Evolutionary conservation across 2,888 invertebrate species (phyloP).

Genomic region (Elegia similella): DNA sequence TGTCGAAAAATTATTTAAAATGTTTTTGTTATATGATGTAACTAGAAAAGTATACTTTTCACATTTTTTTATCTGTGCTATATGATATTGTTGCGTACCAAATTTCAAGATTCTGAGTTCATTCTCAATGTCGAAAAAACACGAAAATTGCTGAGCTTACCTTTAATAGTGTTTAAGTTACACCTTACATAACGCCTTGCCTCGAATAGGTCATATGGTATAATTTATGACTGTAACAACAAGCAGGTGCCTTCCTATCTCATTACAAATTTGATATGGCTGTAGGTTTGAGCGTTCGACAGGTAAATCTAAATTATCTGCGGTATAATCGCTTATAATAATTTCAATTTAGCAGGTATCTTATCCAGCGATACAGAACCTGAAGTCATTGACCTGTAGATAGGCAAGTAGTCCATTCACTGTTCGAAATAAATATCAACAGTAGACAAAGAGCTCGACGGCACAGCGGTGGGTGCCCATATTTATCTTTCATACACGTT

Average conservation of each 20-base stretch:
- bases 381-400: conserved; percentile 15
- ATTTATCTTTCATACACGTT: too few species aligned
- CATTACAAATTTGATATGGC: not conserved
- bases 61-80: too few species aligned
- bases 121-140: too few species aligned
- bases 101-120: too few species aligned
- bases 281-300: not conserved
- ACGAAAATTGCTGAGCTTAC: too few species aligned
- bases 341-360: conserved; percentile 16
- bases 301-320: conserved; percentile 19
- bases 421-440: conserved; percentile 45
- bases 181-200: not conserved
- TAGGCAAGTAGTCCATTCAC: conserved; percentile 38
- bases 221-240: not conserved
- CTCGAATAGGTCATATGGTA: not conserved
- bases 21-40: too few species aligned
- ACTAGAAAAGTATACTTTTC: too few species aligned
- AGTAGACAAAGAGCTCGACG: conserved; percentile 22
- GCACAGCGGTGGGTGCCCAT: too few species aligned
- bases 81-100: too few species aligned
- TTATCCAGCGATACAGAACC: conserved; percentile 6
- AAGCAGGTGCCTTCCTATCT: not conserved
- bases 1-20: too few species aligned
- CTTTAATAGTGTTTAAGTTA: too few species aligned
- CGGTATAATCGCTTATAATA: not conserved